Evolutionary conservation across 1,140 invertebrate genomes (phyloP), one percentile per base, ranked within the genome.

Genomic region (Drepana arcuata): DNA sequence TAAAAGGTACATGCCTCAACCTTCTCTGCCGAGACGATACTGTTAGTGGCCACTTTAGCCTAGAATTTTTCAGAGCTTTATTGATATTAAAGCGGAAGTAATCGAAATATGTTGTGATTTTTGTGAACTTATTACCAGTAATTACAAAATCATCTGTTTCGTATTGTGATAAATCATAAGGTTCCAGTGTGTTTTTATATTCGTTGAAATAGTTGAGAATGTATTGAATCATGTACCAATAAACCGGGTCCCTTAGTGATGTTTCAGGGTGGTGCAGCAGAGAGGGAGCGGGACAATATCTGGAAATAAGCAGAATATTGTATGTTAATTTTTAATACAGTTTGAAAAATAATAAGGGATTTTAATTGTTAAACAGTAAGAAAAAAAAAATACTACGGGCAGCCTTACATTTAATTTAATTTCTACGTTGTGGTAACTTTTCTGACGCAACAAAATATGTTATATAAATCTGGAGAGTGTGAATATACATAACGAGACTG

Each of bases 241-340:
- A 89, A 2, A 84, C 71, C 1, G 89, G 89, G 46, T 91, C 89
- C 12, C 90, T 82, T 28, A 90, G 44, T 3, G 86, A 84, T 21
- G 89, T 90, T 46, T 81, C 62, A 15, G 79, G 84, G 24, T 85
- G 75, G 51, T 88, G 84, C 14, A 89, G 52, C 5, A 82, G 67
- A 7, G 77, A 82, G 2, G 87, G 87, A 5, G 84, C 58, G 0
- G 75, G 59, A 33, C 84, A 80, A 5, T 86, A 70, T 21, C 77
- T 79, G 52, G 35, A 72, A 70, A 12, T 30, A 28, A 30, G 15
- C 18, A 41, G 12, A n/a, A 23, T 11, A 34, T 23, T 29, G 3
- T 27, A 14, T 11, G n/a, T n/a, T n/a, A n/a, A n/a, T n/a, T n/a
- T n/a, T n/a, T n/a, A n/a, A n/a, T n/a, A n/a, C n/a, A n/a, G n/a